Evolutionary conservation across 2,888 invertebrate genomes (phyloP).

Genomic region (Dryococelus australis): DNA sequence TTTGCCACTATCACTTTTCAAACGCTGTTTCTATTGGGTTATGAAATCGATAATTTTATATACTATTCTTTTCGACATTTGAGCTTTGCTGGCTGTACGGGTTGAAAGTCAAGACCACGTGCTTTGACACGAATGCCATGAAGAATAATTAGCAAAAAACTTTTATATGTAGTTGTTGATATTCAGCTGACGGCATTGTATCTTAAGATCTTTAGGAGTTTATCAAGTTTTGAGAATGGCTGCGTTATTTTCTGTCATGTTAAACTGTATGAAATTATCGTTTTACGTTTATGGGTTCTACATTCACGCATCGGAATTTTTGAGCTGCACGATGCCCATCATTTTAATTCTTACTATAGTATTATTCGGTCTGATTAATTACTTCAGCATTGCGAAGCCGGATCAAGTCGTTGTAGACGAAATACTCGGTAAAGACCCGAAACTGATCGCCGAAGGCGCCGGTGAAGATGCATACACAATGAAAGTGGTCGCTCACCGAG

Average conservation of each 20-base stretch:
- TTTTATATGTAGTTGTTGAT: too few relatives aligned
- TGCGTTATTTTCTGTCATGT: constrained; percentile 28
- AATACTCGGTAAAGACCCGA: constrained; percentile 55
- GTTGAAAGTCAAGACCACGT: too few relatives aligned
- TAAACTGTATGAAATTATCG: constrained; percentile 41
- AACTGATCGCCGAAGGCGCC: constrained; percentile 46
- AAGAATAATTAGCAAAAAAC: too few relatives aligned
- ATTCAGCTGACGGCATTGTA: too few relatives aligned
- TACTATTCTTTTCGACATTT: too few relatives aligned
- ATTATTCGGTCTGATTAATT: constrained; percentile 50
- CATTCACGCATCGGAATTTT: constrained; percentile 38
- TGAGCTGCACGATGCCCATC: constrained; percentile 40
- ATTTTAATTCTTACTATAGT: constrained; percentile 38
- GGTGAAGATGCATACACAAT: constrained; percentile 55
- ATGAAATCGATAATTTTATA: too few relatives aligned
- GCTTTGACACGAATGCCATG: too few relatives aligned
- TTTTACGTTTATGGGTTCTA: constrained; percentile 43
- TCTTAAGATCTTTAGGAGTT: too few relatives aligned
- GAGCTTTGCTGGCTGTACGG: too few relatives aligned
- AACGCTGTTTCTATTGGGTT: too few relatives aligned
- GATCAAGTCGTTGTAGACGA: constrained; percentile 50
- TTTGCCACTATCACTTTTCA: too few relatives aligned
- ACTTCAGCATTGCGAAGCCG: constrained; percentile 53
- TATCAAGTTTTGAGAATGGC: neutral
- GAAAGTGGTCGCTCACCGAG: constrained; percentile 76